phyloP scores from a whole-genome alignment of 1,140 invertebrate genomes.

The Bradynema listronoti region DNA sequence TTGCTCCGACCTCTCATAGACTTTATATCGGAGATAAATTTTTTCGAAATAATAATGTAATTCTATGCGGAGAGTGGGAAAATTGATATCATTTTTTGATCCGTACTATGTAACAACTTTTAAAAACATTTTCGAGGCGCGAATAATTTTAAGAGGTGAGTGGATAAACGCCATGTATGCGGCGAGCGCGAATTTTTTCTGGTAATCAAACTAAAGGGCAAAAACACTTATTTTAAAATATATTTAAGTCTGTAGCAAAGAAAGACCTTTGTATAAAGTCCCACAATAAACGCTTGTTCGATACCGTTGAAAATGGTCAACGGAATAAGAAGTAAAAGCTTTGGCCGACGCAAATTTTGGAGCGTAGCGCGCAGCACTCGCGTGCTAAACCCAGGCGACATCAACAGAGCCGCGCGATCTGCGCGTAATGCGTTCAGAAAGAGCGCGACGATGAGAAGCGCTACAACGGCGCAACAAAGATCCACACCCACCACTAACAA shows the following conservation, averaged over 20 bases:
- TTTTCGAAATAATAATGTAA: too few species aligned
- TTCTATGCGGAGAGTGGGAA: too few species aligned
- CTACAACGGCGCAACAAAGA: constrained; percentile 74
- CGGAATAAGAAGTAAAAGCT: constrained; percentile 83
- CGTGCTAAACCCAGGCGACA: constrained; percentile 39
- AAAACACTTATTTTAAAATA: too few species aligned
- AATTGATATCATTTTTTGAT: too few species aligned
- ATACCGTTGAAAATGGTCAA: constrained; percentile 92
- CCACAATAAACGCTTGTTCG: constrained; percentile 89
- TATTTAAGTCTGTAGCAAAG: too few species aligned
- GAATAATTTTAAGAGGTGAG: too few species aligned
- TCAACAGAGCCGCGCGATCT: constrained; percentile 47
- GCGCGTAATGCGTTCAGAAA: constrained; percentile 81
- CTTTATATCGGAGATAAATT: too few species aligned
- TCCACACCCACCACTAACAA: constrained; percentile 75
- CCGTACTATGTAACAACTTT: too few species aligned
- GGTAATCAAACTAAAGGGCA: constrained; percentile 4
- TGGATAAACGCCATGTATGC: too few species aligned
- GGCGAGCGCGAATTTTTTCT: too few species aligned
- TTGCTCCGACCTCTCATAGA: too few species aligned
- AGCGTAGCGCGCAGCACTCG: constrained; percentile 45
- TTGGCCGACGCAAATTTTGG: constrained; percentile 58
- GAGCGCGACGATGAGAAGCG: constrained; percentile 74
- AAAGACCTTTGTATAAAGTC: constrained; percentile 72
- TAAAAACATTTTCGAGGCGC: too few species aligned